phyloP scores from a whole-genome alignment of 2,888 invertebrate species.

The Cheilosia urbana region DNA sequence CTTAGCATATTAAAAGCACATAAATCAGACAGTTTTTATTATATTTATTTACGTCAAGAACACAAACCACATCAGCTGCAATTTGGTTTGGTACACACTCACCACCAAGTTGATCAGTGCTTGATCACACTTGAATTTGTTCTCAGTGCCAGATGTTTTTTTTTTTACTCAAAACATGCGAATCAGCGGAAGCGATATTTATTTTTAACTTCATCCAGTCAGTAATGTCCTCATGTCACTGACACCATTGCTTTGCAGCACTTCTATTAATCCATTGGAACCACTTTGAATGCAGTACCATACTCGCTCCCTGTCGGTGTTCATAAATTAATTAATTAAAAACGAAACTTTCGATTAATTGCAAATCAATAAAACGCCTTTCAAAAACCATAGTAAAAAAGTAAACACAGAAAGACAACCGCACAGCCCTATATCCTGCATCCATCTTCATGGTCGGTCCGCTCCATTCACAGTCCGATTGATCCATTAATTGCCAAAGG shows the following conservation, averaged over 20 bases:
- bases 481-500: conserved; percentile 70
- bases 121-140: no score
- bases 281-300: conserved; percentile 53
- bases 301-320: conserved; percentile 59
- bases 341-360: conserved; percentile 71
- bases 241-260: neutral
- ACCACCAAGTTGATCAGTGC: no score
- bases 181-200: no score
- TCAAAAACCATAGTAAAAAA: conserved; percentile 30
- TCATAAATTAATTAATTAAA: conserved; percentile 75
- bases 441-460: conserved; percentile 37
- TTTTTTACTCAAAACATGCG: no score
- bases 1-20: no score
- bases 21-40: no score
- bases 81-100: no score
- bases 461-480: conserved; percentile 61
- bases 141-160: no score
- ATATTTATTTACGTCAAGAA: no score
- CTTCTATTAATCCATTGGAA: neutral
- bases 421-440: conserved; percentile 8
- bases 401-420: conserved; percentile 45
- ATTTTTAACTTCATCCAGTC: no score
- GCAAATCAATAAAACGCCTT: conserved; percentile 71
- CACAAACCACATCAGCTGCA: no score
- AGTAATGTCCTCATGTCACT: no score